phyloP scores from a whole-genome alignment of 2,797 vertebrate species.

The Hafferia zeledoni region DNA sequence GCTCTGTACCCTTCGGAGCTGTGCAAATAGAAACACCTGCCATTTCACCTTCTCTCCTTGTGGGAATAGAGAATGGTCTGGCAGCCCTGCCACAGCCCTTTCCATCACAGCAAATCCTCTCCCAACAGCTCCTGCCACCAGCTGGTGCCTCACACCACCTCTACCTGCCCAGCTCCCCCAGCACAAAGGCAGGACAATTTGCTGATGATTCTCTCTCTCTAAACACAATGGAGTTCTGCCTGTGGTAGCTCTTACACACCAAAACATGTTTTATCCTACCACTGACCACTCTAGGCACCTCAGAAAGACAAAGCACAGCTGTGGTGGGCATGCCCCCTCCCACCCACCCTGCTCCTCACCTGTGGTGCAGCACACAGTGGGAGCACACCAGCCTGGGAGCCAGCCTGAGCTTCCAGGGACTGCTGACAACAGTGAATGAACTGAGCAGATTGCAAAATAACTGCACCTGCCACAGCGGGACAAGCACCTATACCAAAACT shows the following conservation, averaged over 20 bases:
- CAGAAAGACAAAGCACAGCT: background rate
- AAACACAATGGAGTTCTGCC: accelerated
- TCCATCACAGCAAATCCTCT: background rate
- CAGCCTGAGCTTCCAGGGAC: accelerated
- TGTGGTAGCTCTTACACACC: accelerated
- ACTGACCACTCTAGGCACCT: accelerated
- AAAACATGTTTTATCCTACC: accelerated
- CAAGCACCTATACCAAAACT: background rate
- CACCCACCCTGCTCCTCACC: accelerated
- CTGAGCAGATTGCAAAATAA: background rate
- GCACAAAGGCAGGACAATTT: accelerated
- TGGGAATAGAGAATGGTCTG: accelerated
- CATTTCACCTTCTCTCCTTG: background rate
- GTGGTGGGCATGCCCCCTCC: background rate
- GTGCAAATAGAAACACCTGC: accelerated
- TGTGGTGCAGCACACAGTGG: accelerated
- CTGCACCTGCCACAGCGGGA: accelerated
- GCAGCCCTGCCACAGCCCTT: background rate
- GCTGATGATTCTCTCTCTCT: background rate
- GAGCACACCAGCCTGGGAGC: no score
- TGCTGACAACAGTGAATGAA: background rate
- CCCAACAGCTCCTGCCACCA: background rate
- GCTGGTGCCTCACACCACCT: accelerated
- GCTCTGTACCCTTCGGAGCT: background rate
- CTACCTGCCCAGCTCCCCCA: background rate